These are phyloP conservation scores for Melipona quadrifasciata DNA, from an alignment of 1,140 invertebrate species.

Conservation along the genomic window DNA sequence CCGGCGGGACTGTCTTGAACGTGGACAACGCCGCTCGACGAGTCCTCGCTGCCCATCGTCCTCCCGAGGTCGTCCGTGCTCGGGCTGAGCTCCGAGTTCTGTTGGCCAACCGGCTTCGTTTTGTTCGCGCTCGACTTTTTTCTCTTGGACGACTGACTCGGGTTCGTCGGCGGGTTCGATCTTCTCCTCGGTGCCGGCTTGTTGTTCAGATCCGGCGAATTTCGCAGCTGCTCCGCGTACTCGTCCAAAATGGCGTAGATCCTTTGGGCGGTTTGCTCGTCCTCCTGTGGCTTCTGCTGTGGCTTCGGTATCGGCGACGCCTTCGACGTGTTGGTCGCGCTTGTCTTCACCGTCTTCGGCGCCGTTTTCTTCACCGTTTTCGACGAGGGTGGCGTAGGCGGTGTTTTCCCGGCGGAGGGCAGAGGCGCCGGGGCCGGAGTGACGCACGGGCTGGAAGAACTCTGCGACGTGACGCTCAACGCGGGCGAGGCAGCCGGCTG, in stretches of 20 bases:
- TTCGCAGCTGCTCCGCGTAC: constrained; percentile 90
- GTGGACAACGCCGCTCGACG: constrained; percentile 86
- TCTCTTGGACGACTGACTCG: constrained; percentile 86
- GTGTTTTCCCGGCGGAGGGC: constrained; percentile 76
- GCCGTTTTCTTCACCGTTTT: constrained; percentile 83
- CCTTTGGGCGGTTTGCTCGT: constrained; percentile 90
- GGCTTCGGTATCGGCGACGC: constrained; percentile 86
- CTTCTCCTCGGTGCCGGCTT: constrained; percentile 89
- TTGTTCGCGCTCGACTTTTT: constrained; percentile 87
- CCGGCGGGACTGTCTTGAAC: constrained; percentile 79
- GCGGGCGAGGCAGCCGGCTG: constrained; percentile 84
- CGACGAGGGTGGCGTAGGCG: constrained; percentile 76
- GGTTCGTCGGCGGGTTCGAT: constrained; percentile 88
- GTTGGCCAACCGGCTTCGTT: constrained; percentile 81
- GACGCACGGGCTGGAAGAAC: constrained; percentile 84
- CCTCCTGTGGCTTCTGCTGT: constrained; percentile 89
- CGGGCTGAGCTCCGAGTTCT: constrained; percentile 83
- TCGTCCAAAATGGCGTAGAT: constrained; percentile 91
- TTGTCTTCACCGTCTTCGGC: constrained; percentile 83
- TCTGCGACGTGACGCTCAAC: constrained; percentile 84
- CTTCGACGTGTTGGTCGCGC: constrained; percentile 84
- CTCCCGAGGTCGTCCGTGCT: constrained; percentile 85
- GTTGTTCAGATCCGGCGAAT: constrained; percentile 90
- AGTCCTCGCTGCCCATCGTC: constrained; percentile 88
- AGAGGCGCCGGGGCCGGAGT: constrained; percentile 82